phyloP scores from a whole-genome alignment of 64 coral and sea anemone species.

The Astreopora myriophthalma region DNA sequence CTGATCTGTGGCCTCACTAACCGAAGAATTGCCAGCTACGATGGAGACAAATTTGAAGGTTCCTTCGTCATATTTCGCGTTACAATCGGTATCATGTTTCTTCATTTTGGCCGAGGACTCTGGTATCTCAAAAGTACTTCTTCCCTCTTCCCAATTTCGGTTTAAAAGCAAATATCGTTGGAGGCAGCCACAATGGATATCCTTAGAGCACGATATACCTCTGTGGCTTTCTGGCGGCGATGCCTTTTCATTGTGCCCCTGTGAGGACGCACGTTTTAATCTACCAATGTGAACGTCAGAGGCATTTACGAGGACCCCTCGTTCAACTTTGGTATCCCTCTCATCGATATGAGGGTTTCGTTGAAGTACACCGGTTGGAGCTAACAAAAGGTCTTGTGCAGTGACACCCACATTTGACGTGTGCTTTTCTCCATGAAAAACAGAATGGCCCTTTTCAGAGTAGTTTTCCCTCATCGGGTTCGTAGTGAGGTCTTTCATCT shows the following conservation, averaged over 20 bases:
- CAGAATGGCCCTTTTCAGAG: not conserved
- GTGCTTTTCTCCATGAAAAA: not conserved
- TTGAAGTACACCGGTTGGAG: not conserved
- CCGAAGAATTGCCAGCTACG: not conserved
- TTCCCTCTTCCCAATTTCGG: not conserved
- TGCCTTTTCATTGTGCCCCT: not conserved
- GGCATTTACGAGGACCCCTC: not conserved
- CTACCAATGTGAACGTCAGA: not conserved
- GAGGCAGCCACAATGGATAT: not conserved
- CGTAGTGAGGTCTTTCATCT: not conserved
- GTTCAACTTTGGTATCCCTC: not conserved
- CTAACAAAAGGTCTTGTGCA: too few species aligned
- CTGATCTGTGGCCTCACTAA: not conserved
- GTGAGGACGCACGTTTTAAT: not conserved
- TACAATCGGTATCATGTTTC: not conserved
- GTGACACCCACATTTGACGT: not conserved
- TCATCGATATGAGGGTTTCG: not conserved
- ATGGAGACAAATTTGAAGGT: not conserved
- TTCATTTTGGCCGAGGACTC: not conserved
- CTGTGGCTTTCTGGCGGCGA: not conserved
- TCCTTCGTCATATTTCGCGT: not conserved
- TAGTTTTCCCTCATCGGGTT: not conserved
- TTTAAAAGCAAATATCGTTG: not conserved
- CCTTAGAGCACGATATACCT: not conserved
- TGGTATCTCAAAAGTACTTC: not conserved